A percentile compares a stretch with the other conserved stretches of the same genome.
Evolutionary conservation across 1,140 invertebrate species (phyloP).

Genomic region (Drosophila takahashii): DNA sequence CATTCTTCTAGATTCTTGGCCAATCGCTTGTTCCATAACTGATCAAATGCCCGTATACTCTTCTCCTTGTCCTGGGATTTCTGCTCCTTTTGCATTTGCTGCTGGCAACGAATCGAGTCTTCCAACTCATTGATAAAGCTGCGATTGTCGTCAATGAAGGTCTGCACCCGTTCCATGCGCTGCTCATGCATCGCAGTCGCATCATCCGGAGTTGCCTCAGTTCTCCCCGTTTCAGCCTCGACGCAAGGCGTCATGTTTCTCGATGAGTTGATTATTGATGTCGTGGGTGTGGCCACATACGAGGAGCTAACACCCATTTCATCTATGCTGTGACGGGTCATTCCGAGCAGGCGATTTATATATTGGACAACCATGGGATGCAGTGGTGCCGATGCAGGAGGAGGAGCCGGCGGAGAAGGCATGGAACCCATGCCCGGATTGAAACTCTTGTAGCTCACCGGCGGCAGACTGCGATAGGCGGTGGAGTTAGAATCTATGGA

Average conservation of each 20-base stretch:
- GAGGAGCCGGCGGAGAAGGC: background rate
- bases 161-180: conserved; percentile 58
- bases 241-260: conserved; percentile 30
- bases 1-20: conserved; percentile 11
- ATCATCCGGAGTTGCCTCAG: conserved; percentile 11
- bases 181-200: conserved; percentile 12
- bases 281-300: conserved; percentile 62
- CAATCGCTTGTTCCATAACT: conserved; percentile 63
- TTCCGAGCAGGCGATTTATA: conserved; percentile 71
- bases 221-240: conserved; percentile 1
- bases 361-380: conserved; percentile 75
- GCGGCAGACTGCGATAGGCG: conserved; percentile 70
- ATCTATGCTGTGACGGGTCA: conserved; percentile 58
- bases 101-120: conserved; percentile 58
- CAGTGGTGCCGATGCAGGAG: conserved; percentile 15
- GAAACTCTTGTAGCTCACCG: conserved; percentile 51
- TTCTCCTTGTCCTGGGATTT: conserved; percentile 21
- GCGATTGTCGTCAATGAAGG: conserved; percentile 74
- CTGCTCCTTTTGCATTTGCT: conserved; percentile 35
- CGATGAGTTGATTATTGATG: conserved; percentile 66
- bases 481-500: conserved; percentile 80
- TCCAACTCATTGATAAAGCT: conserved; percentile 77
- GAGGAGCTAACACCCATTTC: conserved; percentile 60
- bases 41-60: conserved; percentile 43
- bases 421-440: background rate